Base-by-base conservation (phyloP, 2,113 vertebrate species). In the Desmodus rotundus region DNA sequence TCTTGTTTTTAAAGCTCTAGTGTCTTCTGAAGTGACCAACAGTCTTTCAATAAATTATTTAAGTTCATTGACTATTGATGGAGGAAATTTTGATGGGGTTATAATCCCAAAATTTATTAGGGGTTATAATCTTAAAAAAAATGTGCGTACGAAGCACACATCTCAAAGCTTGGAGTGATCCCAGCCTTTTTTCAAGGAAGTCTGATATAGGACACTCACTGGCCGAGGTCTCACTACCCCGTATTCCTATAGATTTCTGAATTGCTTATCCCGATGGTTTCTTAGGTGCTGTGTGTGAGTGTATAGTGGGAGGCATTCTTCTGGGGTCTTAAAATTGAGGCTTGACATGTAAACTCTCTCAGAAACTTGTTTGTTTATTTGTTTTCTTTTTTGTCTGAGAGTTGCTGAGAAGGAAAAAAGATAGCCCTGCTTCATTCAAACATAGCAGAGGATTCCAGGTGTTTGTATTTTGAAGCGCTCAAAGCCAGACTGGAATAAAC, bases 351-450 rank as follows among this genome's bases (percentile, higher is more conserved):
- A 65, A 89, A 83, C n/a, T 74, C 19, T 38, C 50, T 93, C 43
- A 70, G 52, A 89, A 95, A 67, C 38, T 31, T 88, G 84, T 50
- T 87, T 93, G 78, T 78, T 61, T 89, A 36, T 73, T 68, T 85
- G 41, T 86, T 93, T 86, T 74, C 52, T 93, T 73, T 95, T 73
- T 65, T 73, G 16, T 54, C 61, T 70, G 33, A 72, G 76, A 85
- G 78, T 41, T 91, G 93, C 84, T 68, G 82, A 81, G 85, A 91
- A 65, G 56, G 43, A 54, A 87, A 58, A 43, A 72, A 84, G 80
- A 68, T 31, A 89, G 41, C 19, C 43, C 63, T 15, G 16, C 10
- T 94, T 93, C 83, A 43, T 14, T 91, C 20, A 56, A 45, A 74
- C 14, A 11, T 2, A n/a, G 56, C 24, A 76, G 63, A 91, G n/a